A percentile compares a stretch with the other conserved stretches of the same genome.
phyloP scores from a whole-genome alignment of 2,797 vertebrate species.

The Lophius americanus region DNA sequence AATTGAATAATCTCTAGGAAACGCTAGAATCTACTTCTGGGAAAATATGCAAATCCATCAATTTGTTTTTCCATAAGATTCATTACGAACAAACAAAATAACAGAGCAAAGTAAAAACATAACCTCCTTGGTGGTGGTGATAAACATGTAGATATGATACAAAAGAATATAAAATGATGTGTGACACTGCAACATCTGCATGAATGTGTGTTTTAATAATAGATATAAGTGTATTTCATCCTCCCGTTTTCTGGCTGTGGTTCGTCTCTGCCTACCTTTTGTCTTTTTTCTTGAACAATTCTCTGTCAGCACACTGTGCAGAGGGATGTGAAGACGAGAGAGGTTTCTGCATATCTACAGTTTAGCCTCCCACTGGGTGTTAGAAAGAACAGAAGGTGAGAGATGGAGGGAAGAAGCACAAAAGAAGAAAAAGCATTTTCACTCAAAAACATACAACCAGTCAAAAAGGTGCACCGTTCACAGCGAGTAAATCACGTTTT shows the following conservation, averaged over 20 bases:
- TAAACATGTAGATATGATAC: background rate
- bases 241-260: conserved; percentile 34
- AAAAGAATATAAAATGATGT: background rate
- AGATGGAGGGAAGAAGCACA: background rate
- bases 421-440: background rate
- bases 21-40: no score
- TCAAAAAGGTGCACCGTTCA: conserved; percentile 26
- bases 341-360: conserved; percentile 59
- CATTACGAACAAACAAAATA: no score
- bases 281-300: conserved; percentile 51
- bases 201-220: background rate
- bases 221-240: conserved; percentile 18
- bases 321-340: conserved; percentile 54
- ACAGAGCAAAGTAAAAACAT: no score
- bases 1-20: no score
- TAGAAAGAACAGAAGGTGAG: conserved; percentile 11
- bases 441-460: conserved; percentile 37
- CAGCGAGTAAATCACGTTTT: conserved; percentile 26
- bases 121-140: background rate
- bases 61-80: no score
- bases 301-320: conserved; percentile 29
- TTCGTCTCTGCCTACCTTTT: conserved; percentile 47
- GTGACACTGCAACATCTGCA: background rate
- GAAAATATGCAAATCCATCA: no score
- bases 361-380: conserved; percentile 58